A percentile compares a stretch with the other conserved stretches of the same genome.
These are phyloP conservation scores for Lordiphosa andalusiaca DNA, from an alignment of 2,888 invertebrate genomes.

Conservation along the genomic window DNA sequence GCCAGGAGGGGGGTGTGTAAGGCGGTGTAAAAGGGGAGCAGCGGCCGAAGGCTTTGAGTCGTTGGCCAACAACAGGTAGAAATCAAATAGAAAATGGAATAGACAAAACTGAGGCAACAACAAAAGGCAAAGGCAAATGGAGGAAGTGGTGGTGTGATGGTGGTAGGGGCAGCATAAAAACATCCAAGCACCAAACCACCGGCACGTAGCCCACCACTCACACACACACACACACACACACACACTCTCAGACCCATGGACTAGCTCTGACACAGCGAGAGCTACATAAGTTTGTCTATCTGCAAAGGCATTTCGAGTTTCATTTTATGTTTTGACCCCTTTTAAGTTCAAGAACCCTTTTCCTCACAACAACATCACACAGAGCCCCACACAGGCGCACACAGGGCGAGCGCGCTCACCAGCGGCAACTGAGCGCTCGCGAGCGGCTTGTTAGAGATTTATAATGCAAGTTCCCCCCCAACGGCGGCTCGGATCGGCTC, in stretches of 20 bases:
- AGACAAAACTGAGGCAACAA: slow-evolving; percentile 54
- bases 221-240: slow-evolving; percentile 15
- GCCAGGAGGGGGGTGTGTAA: slow-evolving; percentile 25
- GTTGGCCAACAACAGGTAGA: slow-evolving; percentile 67
- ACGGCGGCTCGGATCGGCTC: neutral
- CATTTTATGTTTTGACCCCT: slow-evolving; percentile 78
- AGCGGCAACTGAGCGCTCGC: slow-evolving; percentile 60
- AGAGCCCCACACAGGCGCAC: slow-evolving; percentile 27
- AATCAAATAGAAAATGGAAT: slow-evolving; percentile 72
- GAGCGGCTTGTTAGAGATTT: slow-evolving; percentile 63
- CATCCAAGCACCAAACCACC: slow-evolving; percentile 50
- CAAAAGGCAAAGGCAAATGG: slow-evolving; percentile 57
- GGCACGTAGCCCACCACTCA: slow-evolving; percentile 41
- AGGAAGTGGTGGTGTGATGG: slow-evolving; percentile 55
- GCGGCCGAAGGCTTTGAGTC: slow-evolving; percentile 55
- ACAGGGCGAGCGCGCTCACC: slow-evolving; percentile 34
- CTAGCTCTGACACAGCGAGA: slow-evolving; percentile 32
- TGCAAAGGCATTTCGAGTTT: slow-evolving; percentile 75
- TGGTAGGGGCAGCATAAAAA: slow-evolving; percentile 32
- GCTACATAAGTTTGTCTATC: slow-evolving; percentile 63
- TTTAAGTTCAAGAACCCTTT: slow-evolving; percentile 80
- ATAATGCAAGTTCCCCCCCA: slow-evolving; percentile 46
- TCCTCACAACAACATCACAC: slow-evolving; percentile 55
- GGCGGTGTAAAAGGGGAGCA: slow-evolving; percentile 62
- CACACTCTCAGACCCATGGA: slow-evolving; percentile 18